Base-by-base conservation (phyloP, 2,113 vertebrate genomes). In the Entelurus aequoreus region DNA sequence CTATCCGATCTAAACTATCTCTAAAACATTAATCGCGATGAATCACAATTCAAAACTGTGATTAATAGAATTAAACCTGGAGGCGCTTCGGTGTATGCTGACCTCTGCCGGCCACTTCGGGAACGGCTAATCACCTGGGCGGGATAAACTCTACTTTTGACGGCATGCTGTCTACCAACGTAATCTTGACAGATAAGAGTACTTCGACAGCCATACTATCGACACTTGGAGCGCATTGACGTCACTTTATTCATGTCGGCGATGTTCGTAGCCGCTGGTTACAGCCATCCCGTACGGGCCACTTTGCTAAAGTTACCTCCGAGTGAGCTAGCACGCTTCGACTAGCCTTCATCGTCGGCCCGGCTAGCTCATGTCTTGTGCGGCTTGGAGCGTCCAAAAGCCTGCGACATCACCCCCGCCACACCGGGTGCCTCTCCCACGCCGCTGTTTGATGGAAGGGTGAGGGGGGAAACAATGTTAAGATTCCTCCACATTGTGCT, bases 401-500 rank as follows among this genome's bases (percentile, higher is more conserved):
- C 63, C 63, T 19, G 58, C 60, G 10, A 55, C 65, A 40, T 46
- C 68, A 16, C 51, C 68, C 38, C 36, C 60, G 44, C 58, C 57
- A 68, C 49, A 19, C 51, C 64, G 58, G 46, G 14, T 21, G 28
- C 28, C 21, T 19, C 1, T 66, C 65, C 21, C 53, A 56, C 21
- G 54, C 62, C 55, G 55, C 55, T 36, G 51, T 62, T 48, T 68
- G 72, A 87, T 84, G 85, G 82, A 74, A 66, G 72, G 79, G 52
- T 80, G 68, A 78, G 35, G 79, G 69, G 40, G 46, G 19, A 58
- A 57, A 86, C 70, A 63, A 87, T 90, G 86, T 74, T 68, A 70
- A 81, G 48, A 60, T 76, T 88, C 74, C 66, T 86, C 62, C 76
- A 62, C 40, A 47, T 86, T 72, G 61, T 87, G 12, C 50, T 88